Base-by-base conservation (phyloP, 30 jellyfish, hydroid and myxozoan genomes). In the Hydractinia echinata region DNA sequence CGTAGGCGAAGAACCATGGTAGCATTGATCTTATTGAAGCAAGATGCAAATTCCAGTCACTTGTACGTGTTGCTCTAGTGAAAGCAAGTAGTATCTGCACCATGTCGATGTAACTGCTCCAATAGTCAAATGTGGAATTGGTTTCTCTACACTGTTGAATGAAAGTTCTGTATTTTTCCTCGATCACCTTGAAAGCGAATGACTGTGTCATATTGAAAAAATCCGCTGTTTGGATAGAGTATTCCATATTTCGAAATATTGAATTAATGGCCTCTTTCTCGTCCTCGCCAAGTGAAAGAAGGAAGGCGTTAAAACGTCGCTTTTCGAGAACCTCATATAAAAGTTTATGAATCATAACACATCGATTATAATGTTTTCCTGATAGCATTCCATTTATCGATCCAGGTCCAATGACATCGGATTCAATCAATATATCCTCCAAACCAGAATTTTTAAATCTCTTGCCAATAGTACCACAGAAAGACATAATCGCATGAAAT, bases 1-100 rank as follows among this genome's bases (percentile, higher is more conserved):
- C 96, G 13, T 83, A 48, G 19, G 73, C 95, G 72, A 90, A 90
- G 58, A 83, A 86, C 95, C 95, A 79, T 52, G 95, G 95, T 51
- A 86, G 88, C 90, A 86, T 86, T 19, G 90, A 70, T 48, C 95
- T 66, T 54, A 86, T 56, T 20, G 91, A 21, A 67, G 76, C 52
- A 6, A 86, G 90, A 79, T 86, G 95, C 81, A 86, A 60, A 50
- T 68, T 58, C 89, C 95, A 86, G 73, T 86, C 82, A 16, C 83
- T 55, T 61, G 89, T 55, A 52, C 95, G 88, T 10, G 95, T 86
- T 14, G 86, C 95, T 30, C 95, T 51, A 53, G 79, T 79, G 76
- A 67, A 79, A 18, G 66, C 83, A 21, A 86, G 69, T n/a, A 86
- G 86, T 64, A 86, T 18, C 82, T 70, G 88, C n/a, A 86, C 85